A percentile compares a stretch with the other conserved stretches of the same genome.
phyloP scores from a whole-genome alignment of 2,113 vertebrate genomes.

The Bagarius yarrelli region DNA sequence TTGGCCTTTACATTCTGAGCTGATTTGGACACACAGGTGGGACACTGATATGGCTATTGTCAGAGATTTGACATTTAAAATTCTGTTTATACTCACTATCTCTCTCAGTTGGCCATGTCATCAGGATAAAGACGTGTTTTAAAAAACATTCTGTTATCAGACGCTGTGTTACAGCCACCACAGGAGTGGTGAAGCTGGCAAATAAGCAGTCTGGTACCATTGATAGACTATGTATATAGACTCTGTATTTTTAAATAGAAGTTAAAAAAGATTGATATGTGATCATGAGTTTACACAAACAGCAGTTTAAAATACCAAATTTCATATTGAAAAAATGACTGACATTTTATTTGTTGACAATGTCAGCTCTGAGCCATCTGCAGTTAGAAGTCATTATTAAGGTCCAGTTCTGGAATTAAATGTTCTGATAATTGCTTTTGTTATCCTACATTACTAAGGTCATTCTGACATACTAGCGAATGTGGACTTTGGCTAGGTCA shows the following conservation, averaged over 20 bases:
- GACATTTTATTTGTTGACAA: neutral
- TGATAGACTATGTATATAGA: too few relatives aligned
- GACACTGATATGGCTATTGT: neutral
- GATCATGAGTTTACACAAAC: too few relatives aligned
- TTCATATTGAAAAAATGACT: too few relatives aligned
- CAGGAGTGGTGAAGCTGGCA: neutral
- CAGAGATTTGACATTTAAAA: neutral
- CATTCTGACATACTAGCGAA: neutral
- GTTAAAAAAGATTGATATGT: too few relatives aligned
- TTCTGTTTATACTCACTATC: neutral
- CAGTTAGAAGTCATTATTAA: neutral
- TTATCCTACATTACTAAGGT: neutral
- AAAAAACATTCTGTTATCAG: neutral
- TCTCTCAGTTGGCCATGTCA: neutral
- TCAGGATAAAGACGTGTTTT: neutral
- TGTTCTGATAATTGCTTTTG: neutral
- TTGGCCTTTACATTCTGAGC: neutral
- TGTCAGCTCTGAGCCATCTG: neutral
- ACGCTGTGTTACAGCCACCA: neutral
- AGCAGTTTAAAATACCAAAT: too few relatives aligned
- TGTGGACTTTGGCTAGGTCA: neutral
- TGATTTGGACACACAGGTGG: neutral
- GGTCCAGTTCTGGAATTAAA: neutral
- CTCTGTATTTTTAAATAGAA: too few relatives aligned
- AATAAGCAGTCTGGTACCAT: neutral